phyloP scores from a whole-genome alignment of 2,888 invertebrate species.

The Macrophya alboannulata region DNA sequence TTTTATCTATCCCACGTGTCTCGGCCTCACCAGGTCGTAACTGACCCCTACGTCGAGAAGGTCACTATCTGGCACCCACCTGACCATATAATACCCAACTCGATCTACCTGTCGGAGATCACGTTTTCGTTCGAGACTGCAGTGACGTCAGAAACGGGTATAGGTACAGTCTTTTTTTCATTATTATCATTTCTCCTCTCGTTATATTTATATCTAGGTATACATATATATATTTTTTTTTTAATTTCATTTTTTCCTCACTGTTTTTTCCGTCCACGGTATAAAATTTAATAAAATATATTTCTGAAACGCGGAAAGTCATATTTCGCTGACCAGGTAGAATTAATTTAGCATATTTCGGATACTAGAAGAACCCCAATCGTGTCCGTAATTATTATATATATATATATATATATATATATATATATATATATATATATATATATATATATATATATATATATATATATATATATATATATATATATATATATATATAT shows the following conservation, averaged over 20 bases:
- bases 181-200: neutral
- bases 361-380: neutral
- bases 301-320: neutral
- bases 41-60: slow-evolving; percentile 47
- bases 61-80: slow-evolving; percentile 45
- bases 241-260: neutral
- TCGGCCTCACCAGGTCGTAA: slow-evolving; percentile 41
- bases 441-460: too few relatives aligned
- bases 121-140: slow-evolving; percentile 5
- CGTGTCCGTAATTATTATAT: neutral
- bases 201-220: too few relatives aligned
- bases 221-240: neutral
- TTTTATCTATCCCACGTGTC: slow-evolving; percentile 35
- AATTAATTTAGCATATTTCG: too few relatives aligned
- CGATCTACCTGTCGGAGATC: slow-evolving; percentile 39
- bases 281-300: neutral
- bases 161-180: neutral
- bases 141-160: slow-evolving; percentile 29
- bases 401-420: too few relatives aligned
- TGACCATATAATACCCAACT: slow-evolving; percentile 29
- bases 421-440: too few relatives aligned
- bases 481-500: too few relatives aligned
- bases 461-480: too few relatives aligned
- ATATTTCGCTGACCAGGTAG: neutral
- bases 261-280: neutral